Conservation (phyloP, 37 sponge, comb jelly and placozoan genomes). For the Oopsacas minuta region DNA sequence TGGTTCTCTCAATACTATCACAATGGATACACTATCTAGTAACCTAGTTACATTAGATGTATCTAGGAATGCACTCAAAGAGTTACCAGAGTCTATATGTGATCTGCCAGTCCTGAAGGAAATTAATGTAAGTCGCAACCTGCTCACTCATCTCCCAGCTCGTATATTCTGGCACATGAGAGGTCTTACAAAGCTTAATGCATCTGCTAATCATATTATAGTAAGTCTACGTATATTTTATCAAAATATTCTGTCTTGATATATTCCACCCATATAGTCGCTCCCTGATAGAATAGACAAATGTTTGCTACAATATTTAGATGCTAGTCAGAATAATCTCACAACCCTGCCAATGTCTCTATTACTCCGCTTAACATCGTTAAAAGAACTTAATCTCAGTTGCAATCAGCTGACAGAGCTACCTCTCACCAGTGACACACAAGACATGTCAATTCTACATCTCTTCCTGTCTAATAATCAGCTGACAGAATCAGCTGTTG, state of each 20-base stretch:
- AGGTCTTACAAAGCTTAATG: not conserved
- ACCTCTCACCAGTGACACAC: not conserved
- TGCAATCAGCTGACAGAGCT: not conserved
- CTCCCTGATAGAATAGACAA: constrained; percentile 17
- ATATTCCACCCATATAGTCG: not conserved
- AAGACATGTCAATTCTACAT: not conserved
- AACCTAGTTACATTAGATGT: constrained; percentile 21
- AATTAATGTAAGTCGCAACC: constrained; percentile 45
- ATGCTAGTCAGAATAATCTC: constrained; percentile 49
- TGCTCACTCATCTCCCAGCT: constrained; percentile 41
- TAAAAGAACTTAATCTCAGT: not conserved
- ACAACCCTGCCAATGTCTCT: constrained; percentile 34
- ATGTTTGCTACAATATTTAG: constrained; percentile 24
- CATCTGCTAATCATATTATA: not conserved
- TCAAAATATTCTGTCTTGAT: not conserved
- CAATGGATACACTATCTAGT: not conserved
- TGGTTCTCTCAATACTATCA: not conserved
- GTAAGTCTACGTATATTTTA: not conserved
- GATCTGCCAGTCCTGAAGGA: constrained; percentile 27
- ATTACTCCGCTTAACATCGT: not conserved
- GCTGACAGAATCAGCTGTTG: not conserved
- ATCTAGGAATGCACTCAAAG: constrained; percentile 41
- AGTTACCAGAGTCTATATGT: constrained; percentile 42
- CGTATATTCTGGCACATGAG: not conserved
- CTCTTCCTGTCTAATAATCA: not conserved